These are phyloP conservation scores for Furcula furcula DNA, from an alignment of 2,888 invertebrate genomes.

Conservation along the genomic window DNA sequence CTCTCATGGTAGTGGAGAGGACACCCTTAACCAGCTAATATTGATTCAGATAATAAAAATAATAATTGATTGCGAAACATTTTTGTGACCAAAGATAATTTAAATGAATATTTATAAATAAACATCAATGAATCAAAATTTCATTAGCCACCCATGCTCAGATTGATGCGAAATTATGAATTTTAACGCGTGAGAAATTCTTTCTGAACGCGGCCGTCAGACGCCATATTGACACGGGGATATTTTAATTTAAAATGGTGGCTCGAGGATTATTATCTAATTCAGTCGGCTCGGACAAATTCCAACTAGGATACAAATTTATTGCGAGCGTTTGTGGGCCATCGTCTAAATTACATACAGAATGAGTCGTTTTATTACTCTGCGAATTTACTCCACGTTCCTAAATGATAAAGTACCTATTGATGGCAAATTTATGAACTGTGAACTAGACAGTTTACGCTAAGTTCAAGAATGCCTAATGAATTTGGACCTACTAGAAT, in stretches of 20 bases:
- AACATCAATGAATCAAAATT: constrained; percentile 25
- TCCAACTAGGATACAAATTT: constrained; percentile 36
- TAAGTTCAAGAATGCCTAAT: too few species aligned
- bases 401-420: background rate
- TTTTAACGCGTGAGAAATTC: constrained; percentile 33
- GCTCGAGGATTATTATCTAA: constrained; percentile 47
- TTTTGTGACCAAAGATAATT: too few species aligned
- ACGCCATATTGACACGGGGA: constrained; percentile 38
- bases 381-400: constrained; percentile 4
- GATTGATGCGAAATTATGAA: constrained; percentile 39
- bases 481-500: too few species aligned
- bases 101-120: constrained; percentile 7
- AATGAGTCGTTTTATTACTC: constrained; percentile 32
- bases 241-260: constrained; percentile 50
- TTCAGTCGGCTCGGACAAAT: constrained; percentile 35
- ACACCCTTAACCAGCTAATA: too few species aligned
- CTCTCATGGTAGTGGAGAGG: too few species aligned
- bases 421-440: constrained; percentile 1
- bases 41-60: too few species aligned
- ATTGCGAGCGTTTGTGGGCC: constrained; percentile 23
- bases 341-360: constrained; percentile 25
- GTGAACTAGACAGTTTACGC: background rate
- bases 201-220: constrained; percentile 13
- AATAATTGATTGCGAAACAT: too few species aligned
- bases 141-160: constrained; percentile 38